phyloP scores from a whole-genome alignment of 2,113 vertebrate species.

The Strix uralensis region DNA sequence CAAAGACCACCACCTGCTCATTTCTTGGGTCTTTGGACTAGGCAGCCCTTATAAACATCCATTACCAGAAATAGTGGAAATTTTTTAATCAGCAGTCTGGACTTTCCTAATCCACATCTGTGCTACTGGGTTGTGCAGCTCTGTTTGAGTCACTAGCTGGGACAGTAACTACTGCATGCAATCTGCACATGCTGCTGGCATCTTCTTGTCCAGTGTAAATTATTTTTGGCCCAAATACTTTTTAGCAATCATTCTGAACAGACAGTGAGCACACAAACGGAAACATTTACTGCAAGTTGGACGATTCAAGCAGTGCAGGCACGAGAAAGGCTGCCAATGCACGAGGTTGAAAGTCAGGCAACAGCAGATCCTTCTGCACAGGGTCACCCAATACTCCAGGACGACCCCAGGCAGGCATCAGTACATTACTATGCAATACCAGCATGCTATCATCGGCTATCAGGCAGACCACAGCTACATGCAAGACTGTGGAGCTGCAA shows the following conservation, averaged over 20 bases:
- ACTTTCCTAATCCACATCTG: neutral
- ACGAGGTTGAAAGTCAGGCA: neutral
- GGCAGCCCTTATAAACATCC: neutral
- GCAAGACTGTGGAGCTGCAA: neutral
- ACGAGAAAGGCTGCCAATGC: neutral
- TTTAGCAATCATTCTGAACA: conserved; percentile 1
- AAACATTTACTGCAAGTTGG: conserved; percentile 10
- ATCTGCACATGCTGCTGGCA: neutral
- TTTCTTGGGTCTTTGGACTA: neutral
- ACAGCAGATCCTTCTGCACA: conserved; percentile 3
- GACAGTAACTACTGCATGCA: neutral
- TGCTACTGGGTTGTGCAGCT: neutral
- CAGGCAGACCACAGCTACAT: neutral
- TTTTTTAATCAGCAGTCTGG: neutral
- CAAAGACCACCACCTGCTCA: conserved; percentile 30
- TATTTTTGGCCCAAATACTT: conserved; percentile 23
- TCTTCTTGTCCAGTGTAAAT: neutral
- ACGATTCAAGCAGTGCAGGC: neutral
- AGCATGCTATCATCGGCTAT: neutral
- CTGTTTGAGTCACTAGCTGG: neutral
- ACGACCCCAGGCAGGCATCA: neutral
- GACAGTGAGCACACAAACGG: neutral
- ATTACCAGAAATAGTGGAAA: neutral
- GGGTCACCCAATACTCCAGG: neutral
- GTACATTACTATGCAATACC: neutral